phyloP scores from a whole-genome alignment of 2,888 invertebrate genomes.

The Cheilosia vernalis region DNA sequence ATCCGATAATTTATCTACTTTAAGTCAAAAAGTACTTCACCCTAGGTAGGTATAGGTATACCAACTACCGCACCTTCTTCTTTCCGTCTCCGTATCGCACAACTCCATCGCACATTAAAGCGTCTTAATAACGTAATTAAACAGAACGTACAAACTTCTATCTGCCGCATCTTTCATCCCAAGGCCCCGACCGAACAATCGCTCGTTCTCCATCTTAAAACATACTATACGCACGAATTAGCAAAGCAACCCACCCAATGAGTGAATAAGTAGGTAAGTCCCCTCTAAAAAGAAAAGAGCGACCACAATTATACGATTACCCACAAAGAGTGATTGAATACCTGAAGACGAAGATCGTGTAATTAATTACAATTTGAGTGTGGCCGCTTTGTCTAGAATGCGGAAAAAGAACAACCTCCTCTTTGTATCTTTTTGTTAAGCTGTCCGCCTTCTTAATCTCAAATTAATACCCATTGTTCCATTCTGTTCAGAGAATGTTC shows the following conservation, averaged over 20 bases:
- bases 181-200: conserved; percentile 29
- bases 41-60: not conserved
- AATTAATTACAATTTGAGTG: conserved; percentile 67
- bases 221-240: conserved; percentile 54
- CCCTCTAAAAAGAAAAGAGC: conserved; percentile 1
- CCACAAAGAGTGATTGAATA: conserved; percentile 69
- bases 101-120: conserved; percentile 46
- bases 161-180: conserved; percentile 25
- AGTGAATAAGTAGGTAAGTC: not conserved
- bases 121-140: conserved; percentile 65
- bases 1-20: conserved; percentile 35
- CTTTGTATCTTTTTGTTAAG: conserved; percentile 31
- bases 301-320: conserved; percentile 61
- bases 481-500: conserved; percentile 8
- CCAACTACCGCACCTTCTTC: not conserved
- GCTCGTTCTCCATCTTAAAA: conserved; percentile 18
- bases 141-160: conserved; percentile 14
- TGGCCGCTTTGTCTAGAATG: conserved; percentile 30
- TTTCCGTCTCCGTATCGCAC: not conserved
- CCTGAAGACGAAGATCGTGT: conserved; percentile 52
- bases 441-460: conserved; percentile 64
- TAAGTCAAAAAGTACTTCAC: conserved; percentile 13
- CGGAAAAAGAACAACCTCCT: conserved; percentile 22
- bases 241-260: conserved; percentile 3
- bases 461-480: conserved; percentile 59